Conservation (phyloP, 2,113 vertebrate species). For the Hymenochirus boettgeri region DNA sequence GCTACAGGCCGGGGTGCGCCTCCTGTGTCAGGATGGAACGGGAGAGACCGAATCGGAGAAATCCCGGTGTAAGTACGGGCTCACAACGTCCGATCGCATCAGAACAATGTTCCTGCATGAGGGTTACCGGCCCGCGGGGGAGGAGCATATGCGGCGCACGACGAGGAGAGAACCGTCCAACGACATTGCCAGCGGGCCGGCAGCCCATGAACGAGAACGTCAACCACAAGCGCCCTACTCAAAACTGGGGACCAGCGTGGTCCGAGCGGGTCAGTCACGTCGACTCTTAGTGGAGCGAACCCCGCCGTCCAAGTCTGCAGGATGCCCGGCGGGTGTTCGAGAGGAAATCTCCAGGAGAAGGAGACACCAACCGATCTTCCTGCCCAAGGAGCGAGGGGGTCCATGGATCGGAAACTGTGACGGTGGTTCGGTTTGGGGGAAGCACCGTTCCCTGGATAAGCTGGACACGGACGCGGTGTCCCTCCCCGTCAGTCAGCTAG, state of each 20-base stretch:
- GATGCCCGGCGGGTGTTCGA: conserved; percentile 95
- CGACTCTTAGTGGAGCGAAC: conserved; percentile 77
- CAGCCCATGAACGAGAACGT: conserved; percentile 85
- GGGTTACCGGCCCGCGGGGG: conserved; percentile 74
- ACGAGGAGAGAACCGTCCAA: conserved; percentile 75
- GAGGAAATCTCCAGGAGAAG: conserved; percentile 84
- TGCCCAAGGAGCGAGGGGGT: conserved; percentile 82
- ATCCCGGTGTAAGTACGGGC: conserved; percentile 86
- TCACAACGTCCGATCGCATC: conserved; percentile 96
- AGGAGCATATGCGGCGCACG: conserved; percentile 60
- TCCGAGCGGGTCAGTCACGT: conserved; percentile 90
- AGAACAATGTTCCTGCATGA: conserved; percentile 98
- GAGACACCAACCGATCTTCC: conserved; percentile 75
- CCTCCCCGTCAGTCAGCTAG: conserved; percentile 94
- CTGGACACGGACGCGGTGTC: conserved; percentile 89
- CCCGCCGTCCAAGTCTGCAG: conserved; percentile 88
- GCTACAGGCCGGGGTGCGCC: conserved; percentile 90
- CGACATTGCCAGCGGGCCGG: conserved; percentile 85
- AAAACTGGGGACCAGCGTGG: conserved; percentile 90
- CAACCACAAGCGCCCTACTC: conserved; percentile 86
- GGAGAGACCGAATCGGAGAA: conserved; percentile 62
- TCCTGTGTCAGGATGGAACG: conserved; percentile 71
- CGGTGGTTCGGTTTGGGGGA: conserved; percentile 85
- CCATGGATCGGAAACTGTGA: conserved; percentile 89
- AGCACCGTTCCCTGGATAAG: conserved; percentile 94